Conservation (phyloP, 2,797 vertebrate genomes). For the Liasis olivaceus region DNA sequence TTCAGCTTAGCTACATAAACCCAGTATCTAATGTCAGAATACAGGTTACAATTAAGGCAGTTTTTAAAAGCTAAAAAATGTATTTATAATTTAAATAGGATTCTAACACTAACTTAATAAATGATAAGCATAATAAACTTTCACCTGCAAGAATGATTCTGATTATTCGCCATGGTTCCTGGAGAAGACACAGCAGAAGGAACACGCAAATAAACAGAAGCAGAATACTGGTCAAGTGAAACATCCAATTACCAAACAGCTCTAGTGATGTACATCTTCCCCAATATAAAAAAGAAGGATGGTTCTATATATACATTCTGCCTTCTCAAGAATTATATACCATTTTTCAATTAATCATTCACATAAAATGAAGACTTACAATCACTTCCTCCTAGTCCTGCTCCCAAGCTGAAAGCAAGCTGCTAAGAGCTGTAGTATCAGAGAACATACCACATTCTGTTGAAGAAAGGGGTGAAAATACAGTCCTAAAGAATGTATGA, state of each 20-base stretch:
- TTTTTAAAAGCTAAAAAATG: constrained; percentile 52
- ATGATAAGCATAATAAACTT: constrained; percentile 68
- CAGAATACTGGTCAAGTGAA: constrained; percentile 62
- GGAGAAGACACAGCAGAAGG: constrained; percentile 83
- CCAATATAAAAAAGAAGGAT: constrained; percentile 71
- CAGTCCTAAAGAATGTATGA: constrained; percentile 28
- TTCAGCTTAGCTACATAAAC: constrained; percentile 52
- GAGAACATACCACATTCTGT: constrained; percentile 81
- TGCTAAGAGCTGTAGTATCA: constrained; percentile 72
- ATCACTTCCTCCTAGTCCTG: constrained; percentile 59
- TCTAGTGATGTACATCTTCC: constrained; percentile 75
- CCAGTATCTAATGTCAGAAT: constrained; percentile 53
- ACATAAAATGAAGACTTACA: constrained; percentile 53
- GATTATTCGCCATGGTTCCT: constrained; percentile 78
- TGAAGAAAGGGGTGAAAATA: constrained; percentile 68
- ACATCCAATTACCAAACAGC: constrained; percentile 75
- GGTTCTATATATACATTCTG: constrained; percentile 62
- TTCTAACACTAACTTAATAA: constrained; percentile 46
- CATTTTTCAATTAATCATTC: constrained; percentile 64
- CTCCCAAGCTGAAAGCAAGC: constrained; percentile 70
- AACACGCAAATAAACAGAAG: constrained; percentile 67
- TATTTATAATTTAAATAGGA: constrained; percentile 40
- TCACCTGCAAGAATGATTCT: constrained; percentile 82
- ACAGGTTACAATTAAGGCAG: constrained; percentile 50
- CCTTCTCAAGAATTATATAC: constrained; percentile 59